Conservation (phyloP, 30 jellyfish, hydroid and myxozoan genomes). For the Hydractinia echinata region DNA sequence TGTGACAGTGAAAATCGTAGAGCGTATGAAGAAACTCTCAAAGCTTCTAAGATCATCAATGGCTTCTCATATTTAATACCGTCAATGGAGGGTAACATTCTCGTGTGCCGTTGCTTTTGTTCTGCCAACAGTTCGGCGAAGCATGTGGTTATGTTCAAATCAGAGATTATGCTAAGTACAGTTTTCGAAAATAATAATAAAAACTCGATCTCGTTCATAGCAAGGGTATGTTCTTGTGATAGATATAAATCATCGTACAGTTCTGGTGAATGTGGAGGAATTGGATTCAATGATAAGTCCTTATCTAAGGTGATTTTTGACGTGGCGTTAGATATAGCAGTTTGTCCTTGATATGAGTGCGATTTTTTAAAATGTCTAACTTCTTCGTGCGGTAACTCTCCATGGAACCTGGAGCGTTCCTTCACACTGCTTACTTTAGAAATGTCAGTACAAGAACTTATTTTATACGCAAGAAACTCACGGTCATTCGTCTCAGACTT, state of each 20-base stretch:
- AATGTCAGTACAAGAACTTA: background rate
- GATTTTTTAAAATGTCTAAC: background rate
- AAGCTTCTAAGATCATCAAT: slow-evolving; percentile 21
- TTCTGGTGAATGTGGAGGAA: background rate
- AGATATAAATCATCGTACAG: slow-evolving; percentile 2
- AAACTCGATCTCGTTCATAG: slow-evolving; percentile 34
- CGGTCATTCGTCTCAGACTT: background rate
- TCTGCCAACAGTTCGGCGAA: slow-evolving; percentile 25
- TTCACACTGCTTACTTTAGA: background rate
- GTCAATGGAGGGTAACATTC: slow-evolving; percentile 20
- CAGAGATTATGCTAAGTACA: slow-evolving; percentile 16
- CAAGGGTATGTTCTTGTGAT: slow-evolving; percentile 29
- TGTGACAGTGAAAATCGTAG: slow-evolving; percentile 32
- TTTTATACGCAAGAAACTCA: background rate
- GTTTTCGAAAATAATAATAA: slow-evolving; percentile 25
- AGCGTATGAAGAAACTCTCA: slow-evolving; percentile 36
- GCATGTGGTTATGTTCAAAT: slow-evolving; percentile 10
- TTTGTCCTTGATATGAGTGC: background rate
- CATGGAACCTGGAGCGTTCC: background rate
- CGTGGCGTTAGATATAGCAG: background rate
- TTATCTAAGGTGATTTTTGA: background rate
- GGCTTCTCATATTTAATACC: slow-evolving; percentile 23
- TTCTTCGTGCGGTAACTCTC: background rate
- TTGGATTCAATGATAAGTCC: slow-evolving; percentile 14
- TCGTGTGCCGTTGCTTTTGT: background rate